These are phyloP conservation scores for Lepidothrix coronata DNA, from an alignment of 2,113 vertebrate genomes.

Conservation along the genomic window DNA sequence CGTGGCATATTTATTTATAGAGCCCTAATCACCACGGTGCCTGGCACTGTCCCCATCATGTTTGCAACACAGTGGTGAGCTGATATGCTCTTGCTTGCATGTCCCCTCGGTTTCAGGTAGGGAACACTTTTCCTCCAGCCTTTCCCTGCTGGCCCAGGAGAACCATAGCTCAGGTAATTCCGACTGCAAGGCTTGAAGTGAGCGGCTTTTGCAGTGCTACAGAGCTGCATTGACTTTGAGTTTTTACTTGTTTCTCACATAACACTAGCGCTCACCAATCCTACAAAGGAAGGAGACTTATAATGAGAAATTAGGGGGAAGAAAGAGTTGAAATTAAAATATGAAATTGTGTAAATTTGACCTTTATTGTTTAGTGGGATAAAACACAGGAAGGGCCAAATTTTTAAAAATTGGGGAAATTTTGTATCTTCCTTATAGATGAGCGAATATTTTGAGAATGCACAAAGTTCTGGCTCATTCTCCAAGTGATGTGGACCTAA, in stretches of 20 bases:
- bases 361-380: neutral
- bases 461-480: neutral
- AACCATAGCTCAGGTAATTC: neutral
- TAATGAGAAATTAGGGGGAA: neutral
- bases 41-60: neutral
- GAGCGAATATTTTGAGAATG: neutral
- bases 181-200: neutral
- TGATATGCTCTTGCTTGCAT: neutral
- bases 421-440: neutral
- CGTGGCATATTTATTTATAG: conserved; percentile 17
- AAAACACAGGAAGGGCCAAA: neutral
- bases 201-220: neutral
- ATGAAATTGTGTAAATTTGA: neutral
- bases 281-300: neutral
- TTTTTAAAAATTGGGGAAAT: neutral
- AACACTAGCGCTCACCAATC: neutral
- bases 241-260: neutral
- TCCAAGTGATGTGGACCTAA: neutral
- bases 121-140: neutral
- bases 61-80: neutral
- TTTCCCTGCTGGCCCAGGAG: neutral
- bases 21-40: neutral
- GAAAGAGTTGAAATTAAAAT: neutral
- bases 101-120: neutral
- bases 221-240: neutral